Conservation (phyloP, 2,113 vertebrate genomes). For the Aptenodytes forsteri region DNA sequence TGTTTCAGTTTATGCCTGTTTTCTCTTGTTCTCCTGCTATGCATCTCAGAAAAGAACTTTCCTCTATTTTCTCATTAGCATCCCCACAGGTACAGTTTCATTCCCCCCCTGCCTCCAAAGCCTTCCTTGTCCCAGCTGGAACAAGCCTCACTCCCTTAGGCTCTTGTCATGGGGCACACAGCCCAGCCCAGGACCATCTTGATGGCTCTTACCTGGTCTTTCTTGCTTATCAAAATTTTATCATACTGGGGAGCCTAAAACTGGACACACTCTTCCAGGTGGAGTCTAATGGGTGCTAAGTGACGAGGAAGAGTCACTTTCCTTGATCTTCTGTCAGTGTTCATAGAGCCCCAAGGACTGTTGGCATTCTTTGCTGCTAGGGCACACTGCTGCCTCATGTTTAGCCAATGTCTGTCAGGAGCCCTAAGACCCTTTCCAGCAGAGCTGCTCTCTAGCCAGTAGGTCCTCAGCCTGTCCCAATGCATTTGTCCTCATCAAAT, state of each 20-base stretch:
- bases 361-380: not conserved
- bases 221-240: not conserved
- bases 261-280: not conserved
- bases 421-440: not conserved
- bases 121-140: not conserved
- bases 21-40: not conserved
- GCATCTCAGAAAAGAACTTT: not conserved
- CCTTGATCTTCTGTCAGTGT: not conserved
- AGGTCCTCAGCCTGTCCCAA: not conserved
- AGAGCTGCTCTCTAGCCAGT: not conserved
- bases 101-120: rapidly evolving
- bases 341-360: not conserved
- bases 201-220: not conserved
- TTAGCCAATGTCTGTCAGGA: not conserved
- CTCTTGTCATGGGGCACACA: not conserved
- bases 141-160: not conserved
- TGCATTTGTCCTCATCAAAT: not conserved
- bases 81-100: not conserved
- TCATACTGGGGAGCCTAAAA: not conserved
- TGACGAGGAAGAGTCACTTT: not conserved
- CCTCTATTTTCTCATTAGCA: not conserved
- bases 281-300: not conserved
- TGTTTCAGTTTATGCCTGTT: not conserved
- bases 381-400: not conserved
- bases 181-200: not conserved